phyloP scores from a whole-genome alignment of 2,888 invertebrate species.

The Oeneis ivallda region DNA sequence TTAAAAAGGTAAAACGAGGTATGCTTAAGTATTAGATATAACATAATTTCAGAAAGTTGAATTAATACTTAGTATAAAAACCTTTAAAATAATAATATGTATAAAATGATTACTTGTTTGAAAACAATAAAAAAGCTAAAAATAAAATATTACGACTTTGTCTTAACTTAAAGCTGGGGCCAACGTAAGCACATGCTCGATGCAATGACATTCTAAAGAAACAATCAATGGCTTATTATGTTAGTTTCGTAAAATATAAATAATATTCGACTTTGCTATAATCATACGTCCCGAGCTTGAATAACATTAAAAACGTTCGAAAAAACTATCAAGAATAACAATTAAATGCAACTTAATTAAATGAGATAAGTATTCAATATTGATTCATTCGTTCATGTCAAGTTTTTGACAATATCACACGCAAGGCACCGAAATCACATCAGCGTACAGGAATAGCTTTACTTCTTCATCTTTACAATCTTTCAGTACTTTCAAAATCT shows the following conservation, averaged over 20 bases:
- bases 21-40: too few species aligned
- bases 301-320: not conserved
- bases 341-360: not conserved
- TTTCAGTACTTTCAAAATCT: slow-evolving; percentile 37
- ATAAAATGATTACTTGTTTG: not conserved
- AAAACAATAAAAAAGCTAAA: not conserved
- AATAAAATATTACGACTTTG: too few species aligned
- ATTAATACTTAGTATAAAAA: not conserved
- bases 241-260: too few species aligned
- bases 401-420: not conserved
- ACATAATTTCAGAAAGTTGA: not conserved
- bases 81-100: not conserved
- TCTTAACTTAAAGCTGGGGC: too few species aligned
- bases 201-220: too few species aligned
- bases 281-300: too few species aligned
- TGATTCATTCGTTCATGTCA: not conserved
- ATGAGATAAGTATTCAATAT: not conserved
- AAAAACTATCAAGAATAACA: not conserved
- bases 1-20: not conserved
- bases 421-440: slow-evolving; percentile 20
- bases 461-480: slow-evolving; percentile 37
- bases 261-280: too few species aligned
- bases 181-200: too few species aligned
- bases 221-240: too few species aligned
- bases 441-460: slow-evolving; percentile 39